Base-by-base conservation (phyloP, 2,888 invertebrate species). In the Drosophila acutilabella region DNA sequence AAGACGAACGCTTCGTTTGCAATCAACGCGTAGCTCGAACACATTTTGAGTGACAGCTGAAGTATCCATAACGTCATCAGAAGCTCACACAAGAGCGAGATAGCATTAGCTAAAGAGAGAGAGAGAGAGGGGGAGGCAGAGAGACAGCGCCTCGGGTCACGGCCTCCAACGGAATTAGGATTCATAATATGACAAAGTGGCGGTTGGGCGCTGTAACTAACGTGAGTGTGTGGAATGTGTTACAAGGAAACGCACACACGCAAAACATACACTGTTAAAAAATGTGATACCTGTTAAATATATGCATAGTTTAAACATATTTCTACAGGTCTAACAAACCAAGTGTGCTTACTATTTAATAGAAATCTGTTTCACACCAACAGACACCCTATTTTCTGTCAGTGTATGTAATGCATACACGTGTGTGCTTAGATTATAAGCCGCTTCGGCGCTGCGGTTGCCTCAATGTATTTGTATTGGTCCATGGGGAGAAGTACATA, bases 31-130 rank as follows among this genome's bases (percentile, higher is more conserved):
- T 60, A 48, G 44, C 64, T 58, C 59, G 59, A 52, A 51, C 53
- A 52, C 62, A 79, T 60, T 88, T 73, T 80, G 87, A 78, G 75
- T 82, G 83, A 88, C 83, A 84, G 74, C 66, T 71, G 71, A 88
- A 86, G 87, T 82, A 84, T 88, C 83, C 81, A 83, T 86, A 88
- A 80, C 87, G 84, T 88, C 87, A 84, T 86, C 89, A 80, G 65
- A 18, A 64, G 60, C 71, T 71, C 78, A 65, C 33, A 73, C 51
- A 64, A 44, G 51, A 53, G 44, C 10, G 14, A n/a, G n/a, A 18
- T 13, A 42, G 54, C 3, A 0, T 10, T 7, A n/a, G 0, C 13
- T 23, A 23, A 30, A 2, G 8, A 10, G 41, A 18, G 23, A 1
- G 18, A 4, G 5, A 23, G 33, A 2, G 11, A 8, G 36, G 20